Base-by-base conservation (phyloP, 2,888 invertebrate genomes). In the Drosophila phalerata region DNA sequence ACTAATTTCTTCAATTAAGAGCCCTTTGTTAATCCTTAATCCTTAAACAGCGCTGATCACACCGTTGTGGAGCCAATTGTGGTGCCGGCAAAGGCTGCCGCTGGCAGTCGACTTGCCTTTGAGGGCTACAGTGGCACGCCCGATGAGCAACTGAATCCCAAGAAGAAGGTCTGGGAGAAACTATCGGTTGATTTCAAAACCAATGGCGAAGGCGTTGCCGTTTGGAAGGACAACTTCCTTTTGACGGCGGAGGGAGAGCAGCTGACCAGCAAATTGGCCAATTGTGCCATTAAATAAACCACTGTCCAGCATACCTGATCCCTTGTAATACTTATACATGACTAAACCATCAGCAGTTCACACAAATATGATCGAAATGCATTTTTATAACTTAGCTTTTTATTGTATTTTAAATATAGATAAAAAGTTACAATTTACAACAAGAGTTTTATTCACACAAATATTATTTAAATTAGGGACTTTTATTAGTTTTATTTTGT, bases 81-180 rank as follows among this genome's bases (percentile, higher is more conserved):
- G 68, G 95, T 98, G 49, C 97, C 98, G 38, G 93, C 94, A 62
- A 95, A 94, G 49, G 94, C 96, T 70, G 93, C 94, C n/a, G 95
- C 97, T 15, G 99, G 99, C 28, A 98, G 98, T 71, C 94, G 95
- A 84, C 95, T 99, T 48, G 93, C 95, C 64, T 94, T 98, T 61
- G 97, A 98, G 92, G 97, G 97, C 25, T 97, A 96, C 92, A 96
- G 96, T 92, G 97, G 97, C 19, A 93, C 94, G 55, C 96, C 98
- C 3, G 98, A 98, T 93, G 96, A 96, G 30, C 95, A 97, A 71
- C 93, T 98, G 1, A 98, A 98, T 92, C 98, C 98, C 0, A 98
- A 98, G 93, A 98, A 98, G 93, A 98, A 98, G 94, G 79, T 93
- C n/a, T 98, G 98, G 98, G 98, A 98, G 85, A 97, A 97, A 92